Conservation (phyloP, 2,888 invertebrate genomes). For the Xestia sexstrigata region DNA sequence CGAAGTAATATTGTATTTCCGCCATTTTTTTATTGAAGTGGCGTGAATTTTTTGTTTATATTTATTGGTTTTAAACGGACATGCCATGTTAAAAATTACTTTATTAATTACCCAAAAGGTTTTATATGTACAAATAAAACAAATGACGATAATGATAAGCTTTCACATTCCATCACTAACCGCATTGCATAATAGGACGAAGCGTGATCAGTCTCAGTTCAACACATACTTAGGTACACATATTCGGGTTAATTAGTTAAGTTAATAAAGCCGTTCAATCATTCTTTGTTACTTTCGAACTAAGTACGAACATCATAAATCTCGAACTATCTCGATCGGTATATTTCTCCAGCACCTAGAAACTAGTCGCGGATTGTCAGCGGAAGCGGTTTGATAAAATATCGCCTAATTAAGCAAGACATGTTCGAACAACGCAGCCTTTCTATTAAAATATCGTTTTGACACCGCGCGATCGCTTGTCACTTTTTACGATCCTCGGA, state of each 20-base stretch:
- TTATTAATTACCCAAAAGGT: slow-evolving; percentile 27
- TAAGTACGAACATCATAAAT: slow-evolving; percentile 73
- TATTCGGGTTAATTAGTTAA: slow-evolving; percentile 75
- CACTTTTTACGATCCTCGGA: slow-evolving; percentile 77
- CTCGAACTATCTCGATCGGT: slow-evolving; percentile 75
- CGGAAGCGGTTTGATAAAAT: slow-evolving; percentile 78
- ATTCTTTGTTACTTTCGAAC: slow-evolving; percentile 74
- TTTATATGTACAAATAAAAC: slow-evolving; percentile 11
- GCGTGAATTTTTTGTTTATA: slow-evolving; percentile 17
- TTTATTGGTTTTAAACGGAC: slow-evolving; percentile 24
- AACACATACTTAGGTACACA: slow-evolving; percentile 54
- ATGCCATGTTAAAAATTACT: slow-evolving; percentile 28
- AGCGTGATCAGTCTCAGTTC: slow-evolving; percentile 58
- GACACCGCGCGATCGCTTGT: slow-evolving; percentile 76
- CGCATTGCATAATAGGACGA: slow-evolving; percentile 54
- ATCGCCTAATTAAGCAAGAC: slow-evolving; percentile 79
- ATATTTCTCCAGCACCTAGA: slow-evolving; percentile 70
- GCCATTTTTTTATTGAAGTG: slow-evolving; percentile 35
- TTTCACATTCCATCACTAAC: slow-evolving; percentile 60
- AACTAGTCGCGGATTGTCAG: slow-evolving; percentile 71
- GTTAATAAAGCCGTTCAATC: slow-evolving; percentile 74
- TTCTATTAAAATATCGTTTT: slow-evolving; percentile 77
- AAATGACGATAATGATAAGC: slow-evolving; percentile 38
- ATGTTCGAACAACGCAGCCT: slow-evolving; percentile 68
- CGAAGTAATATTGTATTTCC: slow-evolving; percentile 54